Evolutionary conservation across 2,888 invertebrate species (phyloP).

Genomic region (Zygaena filipendulae): DNA sequence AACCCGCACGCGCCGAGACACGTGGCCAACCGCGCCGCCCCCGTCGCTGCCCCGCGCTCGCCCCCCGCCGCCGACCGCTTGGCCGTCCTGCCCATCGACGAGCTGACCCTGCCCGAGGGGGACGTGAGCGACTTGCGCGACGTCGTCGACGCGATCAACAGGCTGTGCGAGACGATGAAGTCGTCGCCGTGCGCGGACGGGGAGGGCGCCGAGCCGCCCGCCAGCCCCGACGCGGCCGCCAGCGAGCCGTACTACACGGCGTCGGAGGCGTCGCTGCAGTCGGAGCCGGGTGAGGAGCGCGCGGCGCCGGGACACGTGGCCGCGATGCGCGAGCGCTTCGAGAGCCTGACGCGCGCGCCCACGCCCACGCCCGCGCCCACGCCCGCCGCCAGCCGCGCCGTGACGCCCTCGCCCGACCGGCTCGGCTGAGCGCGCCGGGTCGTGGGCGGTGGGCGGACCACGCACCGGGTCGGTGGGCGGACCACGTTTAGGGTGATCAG

Average conservation of each 20-base stretch:
- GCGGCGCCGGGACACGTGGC: conserved; percentile 46
- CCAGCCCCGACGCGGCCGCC: conserved; percentile 26
- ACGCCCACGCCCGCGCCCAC: conserved; percentile 51
- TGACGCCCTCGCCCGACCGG: conserved; percentile 46
- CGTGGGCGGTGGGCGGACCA: conserved; percentile 3
- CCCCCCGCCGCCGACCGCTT: conserved; percentile 9
- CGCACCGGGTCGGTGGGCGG: conserved; percentile 1
- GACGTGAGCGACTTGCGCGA: conserved; percentile 53
- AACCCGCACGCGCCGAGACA: conserved; percentile 9
- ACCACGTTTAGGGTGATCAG: background rate
- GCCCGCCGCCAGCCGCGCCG: conserved; percentile 34
- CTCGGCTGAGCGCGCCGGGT: conserved; percentile 27
- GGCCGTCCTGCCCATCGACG: conserved; percentile 33
- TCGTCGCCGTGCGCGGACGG: conserved; percentile 18
- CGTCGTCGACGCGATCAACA: conserved; percentile 61
- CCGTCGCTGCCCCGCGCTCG: conserved; percentile 24
- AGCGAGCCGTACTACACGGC: conserved; percentile 57
- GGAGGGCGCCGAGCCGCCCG: conserved; percentile 15
- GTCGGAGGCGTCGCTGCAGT: conserved; percentile 45
- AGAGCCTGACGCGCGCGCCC: conserved; percentile 55
- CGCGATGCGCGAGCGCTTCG: conserved; percentile 60
- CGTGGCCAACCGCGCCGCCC: conserved; percentile 12
- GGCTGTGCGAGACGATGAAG: conserved; percentile 57
- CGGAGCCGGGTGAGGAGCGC: conserved; percentile 27
- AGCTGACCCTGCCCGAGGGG: conserved; percentile 31